Percentiles rank a stretch among this genome's conserved stretches.
phyloP scores from a whole-genome alignment of 2,888 invertebrate species.

The Mantis religiosa region DNA sequence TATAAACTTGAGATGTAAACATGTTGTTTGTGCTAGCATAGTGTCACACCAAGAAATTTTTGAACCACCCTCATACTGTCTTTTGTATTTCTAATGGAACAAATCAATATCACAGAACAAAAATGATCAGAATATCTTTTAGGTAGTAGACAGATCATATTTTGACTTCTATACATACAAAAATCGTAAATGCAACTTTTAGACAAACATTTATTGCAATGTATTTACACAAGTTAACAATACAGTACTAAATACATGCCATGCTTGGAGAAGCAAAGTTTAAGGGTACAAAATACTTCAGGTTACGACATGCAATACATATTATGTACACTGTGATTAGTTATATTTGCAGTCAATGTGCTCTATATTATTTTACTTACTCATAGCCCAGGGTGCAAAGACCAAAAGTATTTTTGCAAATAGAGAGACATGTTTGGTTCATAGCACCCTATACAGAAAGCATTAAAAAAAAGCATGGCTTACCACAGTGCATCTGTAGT shows the following conservation, averaged over 20 bases:
- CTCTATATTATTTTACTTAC: neutral
- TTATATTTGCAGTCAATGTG: neutral
- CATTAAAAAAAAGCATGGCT: neutral
- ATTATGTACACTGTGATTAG: neutral
- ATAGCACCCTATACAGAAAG: neutral
- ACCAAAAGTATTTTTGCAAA: neutral
- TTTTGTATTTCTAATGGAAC: no score
- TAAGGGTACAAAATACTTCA: neutral
- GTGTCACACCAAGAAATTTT: no score
- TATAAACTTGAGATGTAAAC: no score
- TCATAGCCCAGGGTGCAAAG: neutral
- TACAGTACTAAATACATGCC: neutral
- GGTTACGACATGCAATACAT: neutral
- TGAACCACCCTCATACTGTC: no score
- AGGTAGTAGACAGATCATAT: neutral
- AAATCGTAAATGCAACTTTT: neutral
- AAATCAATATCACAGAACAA: no score
- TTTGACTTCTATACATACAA: neutral
- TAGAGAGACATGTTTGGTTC: neutral
- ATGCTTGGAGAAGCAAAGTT: neutral
- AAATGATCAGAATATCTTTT: neutral
- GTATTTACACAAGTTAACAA: neutral
- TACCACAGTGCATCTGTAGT: neutral
- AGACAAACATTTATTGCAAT: neutral
- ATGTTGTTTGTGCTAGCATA: no score